Base-by-base conservation (phyloP, 2,888 invertebrate genomes). In the Chrysodeixis includens region DNA sequence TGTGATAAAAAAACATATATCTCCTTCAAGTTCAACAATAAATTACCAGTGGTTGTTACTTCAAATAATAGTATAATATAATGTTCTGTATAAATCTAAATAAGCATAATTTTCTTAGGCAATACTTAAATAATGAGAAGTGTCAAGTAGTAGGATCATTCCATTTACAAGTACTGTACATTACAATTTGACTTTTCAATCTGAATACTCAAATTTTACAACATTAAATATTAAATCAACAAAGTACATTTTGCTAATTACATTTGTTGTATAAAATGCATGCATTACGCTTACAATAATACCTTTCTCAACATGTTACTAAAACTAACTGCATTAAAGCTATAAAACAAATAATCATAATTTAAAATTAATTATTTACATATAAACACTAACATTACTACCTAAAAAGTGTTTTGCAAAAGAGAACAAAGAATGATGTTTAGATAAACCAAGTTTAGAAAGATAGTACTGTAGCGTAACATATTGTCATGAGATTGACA, bases 61-160 rank as follows among this genome's bases (percentile, higher is more conserved):
- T 40, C n/a, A 40, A n/a, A 40, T 40, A 40, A 0, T 40, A 40
- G n/a, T n/a, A n/a, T 40, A 40, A n/a, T 40, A n/a, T n/a, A n/a
- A 20, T 49, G 35, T 35, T 35, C 5, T 49, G n/a, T n/a, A n/a
- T 40, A 40, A 49, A 49, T 49, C 18, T 49, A 49, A 18, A 49
- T 20, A 49, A 49, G 46, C 46, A 49, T 49, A 49, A 49, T 49
- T 49, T 49, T 18, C 46, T 49, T 49, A 49, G 46, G 46, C 18
- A 49, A 18, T 49, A 49, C 46, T 30, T n/a, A 35, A 49, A 20
- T 49, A 32, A 92, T 83, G 46, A 49, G 10, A 49, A 49, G 20
- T 49, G 18, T 20, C 9, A 49, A 49, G 18, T 10, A 49, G 9
- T 49, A 49, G 46, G 46, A 49, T 18, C 46, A 49, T 49, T 49